Evolutionary conservation across 1,140 invertebrate genomes (phyloP), one percentile per base, ranked within the genome.

Genomic region (Sycobia sp.): DNA sequence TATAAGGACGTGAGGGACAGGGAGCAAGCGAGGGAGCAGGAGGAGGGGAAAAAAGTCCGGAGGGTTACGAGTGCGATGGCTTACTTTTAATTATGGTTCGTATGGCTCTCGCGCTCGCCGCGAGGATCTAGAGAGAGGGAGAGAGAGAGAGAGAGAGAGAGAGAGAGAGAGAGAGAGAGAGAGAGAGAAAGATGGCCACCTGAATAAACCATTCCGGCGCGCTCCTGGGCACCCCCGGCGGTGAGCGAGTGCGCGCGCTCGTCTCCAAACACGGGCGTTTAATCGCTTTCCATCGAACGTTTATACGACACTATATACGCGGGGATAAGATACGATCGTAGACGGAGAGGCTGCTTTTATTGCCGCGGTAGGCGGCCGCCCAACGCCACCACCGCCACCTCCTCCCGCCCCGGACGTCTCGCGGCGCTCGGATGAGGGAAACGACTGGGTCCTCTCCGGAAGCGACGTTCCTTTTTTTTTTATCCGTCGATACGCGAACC

Each of bases 41-140:
- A n/a, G n/a, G n/a, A n/a, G n/a, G n/a, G n/a, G n/a, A n/a, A n/a
- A n/a, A n/a, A 32, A 11, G 29, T 32, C 29, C 29, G 29, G 5
- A 4, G 29, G 29, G 29, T 11, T n/a, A n/a, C n/a, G n/a, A n/a
- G n/a, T n/a, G n/a, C 62, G 69, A 63, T 51, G 62, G 63, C 65
- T 67, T 73, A 66, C 55, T 71, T 71, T 75, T 72, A 75, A 75
- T 75, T 75, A 74, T 67, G 64, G 61, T 43, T 64, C 36, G 32
- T 65, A 67, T 55, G 56, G 60, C n/a, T n/a, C 46, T 41, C 67
- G 61, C 46, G 65, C 55, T 16, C 43, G 43, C 18, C 22, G n/a
- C n/a, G n/a, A n/a, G n/a, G n/a, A n/a, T n/a, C n/a, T n/a, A n/a
- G n/a, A n/a, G n/a, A n/a, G n/a, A n/a, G n/a, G n/a, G n/a, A n/a